A percentile compares a stretch with the other conserved stretches of the same genome.
Conservation (phyloP, 2,888 invertebrate species). For the Tineola bisselliella region DNA sequence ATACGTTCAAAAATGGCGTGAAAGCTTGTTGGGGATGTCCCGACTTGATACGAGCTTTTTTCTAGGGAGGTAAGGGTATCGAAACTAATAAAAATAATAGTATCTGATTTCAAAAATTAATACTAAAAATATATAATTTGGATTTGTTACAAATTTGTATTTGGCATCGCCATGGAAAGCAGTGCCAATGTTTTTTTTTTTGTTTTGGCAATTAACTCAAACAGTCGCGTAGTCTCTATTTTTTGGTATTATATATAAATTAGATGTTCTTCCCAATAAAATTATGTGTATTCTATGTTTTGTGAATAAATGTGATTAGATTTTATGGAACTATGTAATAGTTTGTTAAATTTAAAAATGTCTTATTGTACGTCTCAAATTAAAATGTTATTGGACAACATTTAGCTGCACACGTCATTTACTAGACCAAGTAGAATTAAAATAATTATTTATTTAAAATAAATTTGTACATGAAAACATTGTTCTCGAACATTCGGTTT, state of each 20-base stretch:
- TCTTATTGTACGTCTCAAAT: conserved; percentile 1
- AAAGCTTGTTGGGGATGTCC: conserved; percentile 41
- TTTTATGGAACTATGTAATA: conserved; percentile 46
- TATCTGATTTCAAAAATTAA: conserved; percentile 52
- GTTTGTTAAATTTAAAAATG: conserved; percentile 23
- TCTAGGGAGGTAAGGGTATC: conserved; percentile 58
- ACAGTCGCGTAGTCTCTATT: conserved; percentile 20
- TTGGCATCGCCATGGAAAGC: conserved; percentile 20
- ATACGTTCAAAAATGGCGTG: conserved; percentile 22
- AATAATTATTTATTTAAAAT: not conserved
- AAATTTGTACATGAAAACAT: too few species aligned
- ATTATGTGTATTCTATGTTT: conserved; percentile 36
- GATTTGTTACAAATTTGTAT: conserved; percentile 67
- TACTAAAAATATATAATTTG: conserved; percentile 63
- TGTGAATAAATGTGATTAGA: conserved; percentile 46
- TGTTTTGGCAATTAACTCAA: not conserved
- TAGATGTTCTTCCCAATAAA: conserved; percentile 28
- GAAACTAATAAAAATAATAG: conserved; percentile 43
- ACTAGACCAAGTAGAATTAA: not conserved
- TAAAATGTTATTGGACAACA: not conserved
- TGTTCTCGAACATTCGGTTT: too few species aligned
- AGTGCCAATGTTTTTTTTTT: not conserved
- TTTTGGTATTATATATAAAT: conserved; percentile 12
- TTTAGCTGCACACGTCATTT: not conserved
- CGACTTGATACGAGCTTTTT: conserved; percentile 47